Percentiles rank a stretch among this genome's conserved stretches.
phyloP scores from a whole-genome alignment of 2,797 vertebrate genomes.

The Artibeus jamaicensis region DNA sequence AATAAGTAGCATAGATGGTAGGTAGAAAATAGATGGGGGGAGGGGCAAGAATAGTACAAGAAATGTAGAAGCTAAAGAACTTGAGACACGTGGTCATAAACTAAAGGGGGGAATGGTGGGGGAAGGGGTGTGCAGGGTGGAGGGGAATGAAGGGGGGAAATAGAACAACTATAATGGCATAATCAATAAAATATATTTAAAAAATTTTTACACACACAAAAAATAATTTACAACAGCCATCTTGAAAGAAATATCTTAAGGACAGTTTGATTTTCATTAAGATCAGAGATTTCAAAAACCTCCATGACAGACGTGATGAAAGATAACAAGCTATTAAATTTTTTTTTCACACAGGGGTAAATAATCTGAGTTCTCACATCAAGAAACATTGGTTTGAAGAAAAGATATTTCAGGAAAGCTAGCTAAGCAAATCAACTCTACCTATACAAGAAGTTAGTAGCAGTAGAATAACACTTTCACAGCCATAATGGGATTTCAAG shows the following conservation, averaged over 20 bases:
- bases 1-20: no score
- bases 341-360: background rate
- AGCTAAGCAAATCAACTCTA: background rate
- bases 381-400: background rate
- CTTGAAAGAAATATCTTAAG: background rate
- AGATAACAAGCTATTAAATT: background rate
- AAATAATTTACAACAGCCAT: background rate
- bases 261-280: background rate
- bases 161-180: no score
- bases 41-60: no score
- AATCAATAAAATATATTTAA: no score
- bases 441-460: background rate
- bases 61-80: no score
- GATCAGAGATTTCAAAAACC: background rate
- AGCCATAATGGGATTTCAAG: background rate
- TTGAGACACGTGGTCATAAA: no score
- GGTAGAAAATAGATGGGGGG: no score
- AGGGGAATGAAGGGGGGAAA: no score
- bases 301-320: background rate
- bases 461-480: background rate
- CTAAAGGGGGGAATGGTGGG: no score
- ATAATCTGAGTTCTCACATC: background rate
- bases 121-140: no score
- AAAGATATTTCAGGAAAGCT: conserved; percentile 13
- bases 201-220: no score